Evolutionary conservation across 64 coral and sea anemone genomes (phyloP), one percentile per base, ranked within the genome.

Genomic region (Catalaphyllia jardinei): DNA sequence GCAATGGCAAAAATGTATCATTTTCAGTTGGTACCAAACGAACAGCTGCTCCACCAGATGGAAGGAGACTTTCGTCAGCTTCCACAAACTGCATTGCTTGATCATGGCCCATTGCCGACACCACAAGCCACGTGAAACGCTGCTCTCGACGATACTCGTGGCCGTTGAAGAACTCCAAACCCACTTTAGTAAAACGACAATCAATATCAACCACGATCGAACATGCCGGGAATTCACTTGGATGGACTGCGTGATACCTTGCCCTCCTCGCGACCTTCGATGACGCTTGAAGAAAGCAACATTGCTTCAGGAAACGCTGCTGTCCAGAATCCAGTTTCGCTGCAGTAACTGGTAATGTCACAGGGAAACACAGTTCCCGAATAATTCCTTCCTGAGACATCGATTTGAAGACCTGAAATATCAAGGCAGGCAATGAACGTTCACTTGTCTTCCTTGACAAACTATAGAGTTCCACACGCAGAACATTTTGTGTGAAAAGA

Each of bases 401-500:
- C 10, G 83, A 86, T 71, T 94, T 94, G 62, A 29, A 39, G 52
- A 94, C 60, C 22, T 71, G 24, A 72, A 94, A 90, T 50, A 94
- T 55, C 76, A 90, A 46, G 6, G 39, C 39, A 46, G 39, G 72
- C 2, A 90, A 29, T 50, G 88, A 79, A 20, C 86, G 22, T 29
- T 65, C 55, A 52, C 22, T 30, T 31, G 65, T 35, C 50, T 59
- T 46, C 6, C 39, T 76, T 31, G 87, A 69, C 19, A 94, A 78
- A 38, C 87, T 72, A 17, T 72, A 87, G 25, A 94, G 64, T 8
- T 69, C 79, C 27, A 94, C 88, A 50, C 59, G 82, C 11, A 33
- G 52, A 14, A 94, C 93, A 55, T 94, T 94, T 75, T 94, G 93
- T 29, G 93, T 94, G 75, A 94, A 94, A 17, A 94, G 65, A 1